Evolutionary conservation across 2,888 invertebrate species (phyloP).

Genomic region (Philereme vetulata): DNA sequence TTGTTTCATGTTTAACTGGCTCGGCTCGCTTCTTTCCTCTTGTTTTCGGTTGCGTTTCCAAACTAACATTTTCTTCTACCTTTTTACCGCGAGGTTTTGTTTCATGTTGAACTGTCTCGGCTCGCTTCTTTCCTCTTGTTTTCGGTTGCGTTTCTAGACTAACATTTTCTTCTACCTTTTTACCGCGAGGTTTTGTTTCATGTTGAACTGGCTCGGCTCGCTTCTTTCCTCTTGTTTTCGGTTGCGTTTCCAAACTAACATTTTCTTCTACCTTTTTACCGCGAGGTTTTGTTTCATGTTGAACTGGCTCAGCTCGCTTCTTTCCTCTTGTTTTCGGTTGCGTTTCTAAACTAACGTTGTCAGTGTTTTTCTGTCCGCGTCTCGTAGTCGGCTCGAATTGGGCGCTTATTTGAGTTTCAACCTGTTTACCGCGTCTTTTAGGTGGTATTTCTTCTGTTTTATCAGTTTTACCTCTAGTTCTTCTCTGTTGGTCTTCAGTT

Average conservation of each 20-base stretch:
- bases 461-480: constrained; percentile 32
- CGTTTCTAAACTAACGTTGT: constrained; percentile 20
- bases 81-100: constrained; percentile 23
- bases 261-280: constrained; percentile 36
- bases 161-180: constrained; percentile 25
- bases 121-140: constrained; percentile 5
- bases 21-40: constrained; percentile 4
- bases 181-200: constrained; percentile 37
- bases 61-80: constrained; percentile 17
- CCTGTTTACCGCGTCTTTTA: constrained; percentile 23
- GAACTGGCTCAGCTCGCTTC: constrained; percentile 1
- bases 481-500: constrained; percentile 27
- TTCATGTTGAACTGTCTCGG: constrained; percentile 2
- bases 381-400: constrained; percentile 21
- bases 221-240: constrained; percentile 15
- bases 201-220: constrained; percentile 7
- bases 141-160: constrained; percentile 26
- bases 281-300: constrained; percentile 31
- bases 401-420: constrained; percentile 15
- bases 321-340: constrained; percentile 20
- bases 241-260: constrained; percentile 26
- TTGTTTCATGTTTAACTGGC: constrained; percentile 13
- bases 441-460: constrained; percentile 29
- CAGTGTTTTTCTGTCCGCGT: constrained; percentile 21
- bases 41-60: constrained; percentile 23